Evolutionary conservation across 2,888 invertebrate genomes (phyloP), one percentile per base, ranked within the genome.

Genomic region (Mythimna ferrago): DNA sequence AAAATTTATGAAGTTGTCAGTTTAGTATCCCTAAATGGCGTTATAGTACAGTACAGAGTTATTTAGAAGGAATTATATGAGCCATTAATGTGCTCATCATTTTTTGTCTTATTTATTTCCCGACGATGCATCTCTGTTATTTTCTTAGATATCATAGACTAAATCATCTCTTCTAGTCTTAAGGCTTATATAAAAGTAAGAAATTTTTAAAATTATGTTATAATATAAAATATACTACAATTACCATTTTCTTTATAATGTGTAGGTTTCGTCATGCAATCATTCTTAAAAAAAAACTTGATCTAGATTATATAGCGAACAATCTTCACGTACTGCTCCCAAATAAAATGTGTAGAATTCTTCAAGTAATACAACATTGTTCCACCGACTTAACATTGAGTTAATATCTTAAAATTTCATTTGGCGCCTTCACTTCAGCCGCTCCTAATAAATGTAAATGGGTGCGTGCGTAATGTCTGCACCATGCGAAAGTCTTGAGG

Each of bases 381-480:
- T 70, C 14, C 11, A 41, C 38, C 21, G 56, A 32, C 65, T 66
- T 65, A 58, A 61, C 62, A 66, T 78, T 66, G 65, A 68, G 66
- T 71, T 66, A 66, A 73, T 83, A 69, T 71, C 74, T 75, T 83
- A 62, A 83, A 83, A 76, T 83, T 83, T 81, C 64, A 80, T 75
- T 81, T 65, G 58, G 64, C 38, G 78, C 63, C 65, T 63, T 70
- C 32, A 41, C 77, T 81, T 71, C 44, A 82, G 61, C 19, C 38
- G 16, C 58, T 58, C 64, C 35, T 80, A 80, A 78, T 82, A 82
- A 78, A 82, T 82, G 66, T 56, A 66, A 78, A 82, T 78, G 65
- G 54, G 41, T 41, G n/a, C 65, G 79, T 78, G 58, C 60, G 63
- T 72, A 56, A 77, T 57, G 61, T 65, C 14, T 58, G 56, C 53